A percentile compares a stretch with the other conserved stretches of the same genome.
phyloP scores from a whole-genome alignment of 1,140 invertebrate genomes.

The Drosophila neocordata region DNA sequence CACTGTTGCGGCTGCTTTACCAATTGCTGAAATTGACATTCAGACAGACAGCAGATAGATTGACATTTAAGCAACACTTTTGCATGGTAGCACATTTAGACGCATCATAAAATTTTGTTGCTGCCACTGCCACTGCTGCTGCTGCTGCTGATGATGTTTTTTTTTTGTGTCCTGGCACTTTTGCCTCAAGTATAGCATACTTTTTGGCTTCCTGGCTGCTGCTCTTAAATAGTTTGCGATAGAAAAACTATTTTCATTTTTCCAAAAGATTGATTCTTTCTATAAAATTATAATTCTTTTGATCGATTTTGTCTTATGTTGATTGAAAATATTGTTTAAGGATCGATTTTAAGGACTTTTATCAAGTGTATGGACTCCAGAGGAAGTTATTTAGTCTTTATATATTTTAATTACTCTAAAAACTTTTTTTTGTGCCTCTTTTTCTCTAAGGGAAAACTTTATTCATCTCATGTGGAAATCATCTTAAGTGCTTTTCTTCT shows the following conservation, averaged over 20 bases:
- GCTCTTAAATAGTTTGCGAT: conserved; percentile 24
- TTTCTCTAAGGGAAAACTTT: not conserved
- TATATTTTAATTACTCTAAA: no score
- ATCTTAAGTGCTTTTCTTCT: conserved; percentile 1
- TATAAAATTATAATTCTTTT: no score
- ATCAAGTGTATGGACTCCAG: no score
- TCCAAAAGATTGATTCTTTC: no score
- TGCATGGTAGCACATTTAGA: conserved; percentile 67
- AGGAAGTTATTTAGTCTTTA: no score
- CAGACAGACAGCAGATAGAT: conserved; percentile 71
- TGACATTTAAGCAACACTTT: conserved; percentile 81
- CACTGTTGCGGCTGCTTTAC: conserved; percentile 33
- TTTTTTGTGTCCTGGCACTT: conserved; percentile 69
- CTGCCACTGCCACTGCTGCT: not conserved
- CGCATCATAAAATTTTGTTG: conserved; percentile 77
- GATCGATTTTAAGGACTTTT: no score
- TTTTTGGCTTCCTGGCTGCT: conserved; percentile 64
- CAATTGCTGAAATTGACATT: conserved; percentile 81
- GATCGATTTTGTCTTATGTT: no score
- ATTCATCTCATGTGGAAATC: conserved; percentile 1
- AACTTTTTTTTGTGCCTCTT: no score
- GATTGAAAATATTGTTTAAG: no score
- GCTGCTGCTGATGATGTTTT: no score
- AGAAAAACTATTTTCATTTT: not conserved
- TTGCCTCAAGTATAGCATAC: conserved; percentile 60